Evolutionary conservation across 2,888 invertebrate genomes (phyloP), one percentile per base, ranked within the genome.

Genomic region (Microchrysa polita): DNA sequence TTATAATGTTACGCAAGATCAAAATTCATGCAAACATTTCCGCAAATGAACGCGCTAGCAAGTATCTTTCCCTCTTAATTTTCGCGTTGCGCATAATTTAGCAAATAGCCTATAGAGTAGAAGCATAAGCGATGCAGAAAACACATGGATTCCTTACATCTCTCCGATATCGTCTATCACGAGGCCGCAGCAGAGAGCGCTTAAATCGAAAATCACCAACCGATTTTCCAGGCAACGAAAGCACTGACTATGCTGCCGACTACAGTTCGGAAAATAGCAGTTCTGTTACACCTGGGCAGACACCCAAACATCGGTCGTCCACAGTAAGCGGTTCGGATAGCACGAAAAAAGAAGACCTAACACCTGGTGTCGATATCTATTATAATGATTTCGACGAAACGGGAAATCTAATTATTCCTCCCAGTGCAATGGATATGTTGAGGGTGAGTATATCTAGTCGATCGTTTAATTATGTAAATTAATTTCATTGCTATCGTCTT

Each of bases 71-170:
- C 4, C 27, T 34, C 7, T 34, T 34, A 34, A 5, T 34, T 34
- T 34, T 48, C 48, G 48, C 16, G 12, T 48, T 48, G 2, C 2
- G 85, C 86, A 48, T 12, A 5, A 12, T n/a, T 48, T 48, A 48
- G 48, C 48, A 7, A 48, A 48, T 48, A 74, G 84, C 82, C 80
- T 87, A 80, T 74, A 87, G 90, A 20, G 91, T 91, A 27, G 90
- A 92, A 69, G 90, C 91, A 52, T 82, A 83, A 40, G 93, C 93
- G 63, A 90, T 93, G 69, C 93, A 93, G 82, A 90, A 92, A 79
- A 93, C 94, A 0, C 93, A 93, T 81, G 92, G 92, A 78, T 94
- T 94, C 85, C 93, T 94, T 82, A 90, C 90, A 77, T 93, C 93
- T 79, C 86, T 94, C 71, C 93, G 92, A 87, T 93, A 90, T 81